phyloP scores from a whole-genome alignment of 2,113 vertebrate species.

The Sebastes schlegelii region DNA sequence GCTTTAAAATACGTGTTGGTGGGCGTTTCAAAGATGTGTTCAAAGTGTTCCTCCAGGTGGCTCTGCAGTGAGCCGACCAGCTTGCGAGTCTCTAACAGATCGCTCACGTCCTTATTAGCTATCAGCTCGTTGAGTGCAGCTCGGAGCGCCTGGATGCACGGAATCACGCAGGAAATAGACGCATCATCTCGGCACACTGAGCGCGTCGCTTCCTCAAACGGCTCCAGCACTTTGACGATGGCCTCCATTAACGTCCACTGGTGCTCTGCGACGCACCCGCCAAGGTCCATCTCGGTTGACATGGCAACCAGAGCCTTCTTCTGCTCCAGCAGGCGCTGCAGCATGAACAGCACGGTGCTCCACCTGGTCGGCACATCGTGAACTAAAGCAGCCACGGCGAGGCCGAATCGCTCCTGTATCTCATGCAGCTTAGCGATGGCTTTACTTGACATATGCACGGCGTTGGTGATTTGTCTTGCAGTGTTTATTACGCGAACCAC shows the following conservation, averaged over 20 bases:
- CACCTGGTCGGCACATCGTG: neutral
- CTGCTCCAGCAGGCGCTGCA: conserved; percentile 17
- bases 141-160: conserved; percentile 13
- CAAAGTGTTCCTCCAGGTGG: neutral
- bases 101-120: neutral
- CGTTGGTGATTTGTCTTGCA: conserved; percentile 1
- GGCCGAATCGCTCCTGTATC: conserved; percentile 8
- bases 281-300: neutral
- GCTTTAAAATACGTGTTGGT: conserved; percentile 7
- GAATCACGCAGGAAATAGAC: neutral
- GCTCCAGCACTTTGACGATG: conserved; percentile 4
- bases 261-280: neutral
- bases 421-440: neutral
- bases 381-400: neutral
- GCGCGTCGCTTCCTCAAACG: neutral
- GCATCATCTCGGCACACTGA: neutral
- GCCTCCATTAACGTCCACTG: conserved; percentile 13
- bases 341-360: neutral
- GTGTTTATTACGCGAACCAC: conserved; percentile 1
- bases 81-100: neutral
- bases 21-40: neutral
- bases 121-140: neutral
- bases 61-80: neutral
- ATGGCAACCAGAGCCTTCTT: neutral
- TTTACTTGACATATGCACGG: neutral